Percentiles rank a stretch among this genome's conserved stretches.
Evolutionary conservation across 1,140 invertebrate species (phyloP).

Genomic region (Telenomus remus): DNA sequence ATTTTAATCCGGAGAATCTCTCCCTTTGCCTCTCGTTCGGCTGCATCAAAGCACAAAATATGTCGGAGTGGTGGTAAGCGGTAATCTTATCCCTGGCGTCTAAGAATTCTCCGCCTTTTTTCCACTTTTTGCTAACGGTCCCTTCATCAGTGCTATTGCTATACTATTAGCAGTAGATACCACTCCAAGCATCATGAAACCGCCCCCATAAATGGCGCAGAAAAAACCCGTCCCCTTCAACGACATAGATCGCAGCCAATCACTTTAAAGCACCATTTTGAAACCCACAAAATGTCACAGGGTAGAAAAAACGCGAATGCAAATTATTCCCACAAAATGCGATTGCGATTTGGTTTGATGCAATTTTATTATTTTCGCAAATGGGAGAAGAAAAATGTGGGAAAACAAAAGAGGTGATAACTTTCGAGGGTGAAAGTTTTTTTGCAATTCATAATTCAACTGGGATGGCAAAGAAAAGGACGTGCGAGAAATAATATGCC

Average conservation of each 20-base stretch:
- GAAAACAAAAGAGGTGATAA: conserved; percentile 3
- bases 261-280: conserved; percentile 4
- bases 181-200: neutral
- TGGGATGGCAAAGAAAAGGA: neutral
- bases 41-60: conserved; percentile 8
- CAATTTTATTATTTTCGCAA: neutral
- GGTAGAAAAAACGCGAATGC: too few relatives aligned
- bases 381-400: neutral
- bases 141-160: conserved; percentile 8
- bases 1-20: conserved; percentile 18
- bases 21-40: conserved; percentile 14
- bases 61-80: conserved; percentile 12
- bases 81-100: conserved; percentile 29
- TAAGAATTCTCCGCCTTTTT: conserved; percentile 14
- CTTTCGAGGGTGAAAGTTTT: neutral
- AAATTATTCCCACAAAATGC: too few relatives aligned
- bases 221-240: conserved; percentile 5
- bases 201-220: conserved; percentile 2
- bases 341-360: too few relatives aligned
- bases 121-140: neutral
- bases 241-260: conserved; percentile 6
- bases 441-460: conserved; percentile 12
- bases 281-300: neutral
- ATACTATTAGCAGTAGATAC: conserved; percentile 7
- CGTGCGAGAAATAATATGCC: conserved; percentile 11